Evolutionary conservation across 2,797 vertebrate genomes (phyloP).

Genomic region (Pristis pectinata): DNA sequence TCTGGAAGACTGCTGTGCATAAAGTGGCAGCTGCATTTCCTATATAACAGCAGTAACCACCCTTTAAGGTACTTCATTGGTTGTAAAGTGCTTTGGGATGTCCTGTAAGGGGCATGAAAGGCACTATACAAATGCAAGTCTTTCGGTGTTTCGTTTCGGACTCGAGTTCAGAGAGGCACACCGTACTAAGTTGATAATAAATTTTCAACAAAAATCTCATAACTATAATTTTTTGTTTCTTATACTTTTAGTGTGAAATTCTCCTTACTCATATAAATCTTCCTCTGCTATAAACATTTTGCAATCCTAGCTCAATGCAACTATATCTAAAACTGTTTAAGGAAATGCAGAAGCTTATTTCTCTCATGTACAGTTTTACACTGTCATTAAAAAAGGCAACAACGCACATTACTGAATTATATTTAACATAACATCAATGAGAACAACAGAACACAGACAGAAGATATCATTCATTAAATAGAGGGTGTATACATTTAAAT

Average conservation of each 20-base stretch:
- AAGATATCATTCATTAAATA: conserved; percentile 4
- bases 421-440: background rate
- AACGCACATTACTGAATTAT: background rate
- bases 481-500: background rate
- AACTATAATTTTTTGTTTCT: background rate
- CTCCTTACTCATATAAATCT: background rate
- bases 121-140: too few relatives aligned
- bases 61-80: too few relatives aligned
- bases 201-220: background rate
- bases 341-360: background rate
- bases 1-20: too few relatives aligned
- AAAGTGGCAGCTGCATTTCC: too few relatives aligned
- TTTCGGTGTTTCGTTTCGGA: too few relatives aligned
- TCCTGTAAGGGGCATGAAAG: too few relatives aligned
- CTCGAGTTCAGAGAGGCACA: background rate
- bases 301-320: background rate
- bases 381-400: background rate
- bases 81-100: too few relatives aligned
- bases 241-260: background rate
- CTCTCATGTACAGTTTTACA: background rate
- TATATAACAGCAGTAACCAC: too few relatives aligned
- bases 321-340: background rate
- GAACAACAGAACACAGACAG: background rate
- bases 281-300: background rate
- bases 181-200: background rate